Evolutionary conservation across 2,113 vertebrate genomes (phyloP).

Genomic region (Oreochromis aureus): DNA sequence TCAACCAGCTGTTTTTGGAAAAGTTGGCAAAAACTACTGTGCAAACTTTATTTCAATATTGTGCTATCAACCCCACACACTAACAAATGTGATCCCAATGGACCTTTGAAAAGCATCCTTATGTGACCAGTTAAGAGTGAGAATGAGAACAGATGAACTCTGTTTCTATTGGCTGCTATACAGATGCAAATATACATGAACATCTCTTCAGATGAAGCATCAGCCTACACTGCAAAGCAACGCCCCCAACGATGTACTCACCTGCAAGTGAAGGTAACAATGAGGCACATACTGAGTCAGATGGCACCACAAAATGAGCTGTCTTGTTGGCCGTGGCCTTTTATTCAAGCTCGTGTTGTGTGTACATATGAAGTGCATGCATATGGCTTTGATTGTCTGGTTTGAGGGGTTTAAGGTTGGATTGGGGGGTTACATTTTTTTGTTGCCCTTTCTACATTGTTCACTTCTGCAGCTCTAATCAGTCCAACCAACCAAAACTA

Average conservation of each 20-base stretch:
- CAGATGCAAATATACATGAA: background rate
- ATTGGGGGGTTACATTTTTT: background rate
- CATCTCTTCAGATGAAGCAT: background rate
- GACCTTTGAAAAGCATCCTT: background rate
- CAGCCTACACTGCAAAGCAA: background rate
- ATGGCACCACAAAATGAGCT: background rate
- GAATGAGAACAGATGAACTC: background rate
- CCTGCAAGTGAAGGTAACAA: background rate
- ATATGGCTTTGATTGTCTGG: background rate
- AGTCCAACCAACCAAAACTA: background rate
- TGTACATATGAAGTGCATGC: background rate
- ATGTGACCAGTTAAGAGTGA: background rate
- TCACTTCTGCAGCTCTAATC: background rate
- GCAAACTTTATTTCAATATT: background rate
- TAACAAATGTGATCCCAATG: background rate
- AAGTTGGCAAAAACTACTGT: background rate
- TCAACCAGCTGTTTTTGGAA: background rate
- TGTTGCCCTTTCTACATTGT: background rate
- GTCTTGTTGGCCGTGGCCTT: background rate
- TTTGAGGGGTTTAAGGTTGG: background rate
- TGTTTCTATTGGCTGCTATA: background rate
- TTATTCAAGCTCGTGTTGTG: background rate
- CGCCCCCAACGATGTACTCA: background rate
- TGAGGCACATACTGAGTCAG: background rate
- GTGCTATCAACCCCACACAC: fast-evolving